A percentile compares a stretch with the other conserved stretches of the same genome.
Evolutionary conservation across 2,113 vertebrate genomes (phyloP).

Genomic region (Cyanoliseus patagonus): DNA sequence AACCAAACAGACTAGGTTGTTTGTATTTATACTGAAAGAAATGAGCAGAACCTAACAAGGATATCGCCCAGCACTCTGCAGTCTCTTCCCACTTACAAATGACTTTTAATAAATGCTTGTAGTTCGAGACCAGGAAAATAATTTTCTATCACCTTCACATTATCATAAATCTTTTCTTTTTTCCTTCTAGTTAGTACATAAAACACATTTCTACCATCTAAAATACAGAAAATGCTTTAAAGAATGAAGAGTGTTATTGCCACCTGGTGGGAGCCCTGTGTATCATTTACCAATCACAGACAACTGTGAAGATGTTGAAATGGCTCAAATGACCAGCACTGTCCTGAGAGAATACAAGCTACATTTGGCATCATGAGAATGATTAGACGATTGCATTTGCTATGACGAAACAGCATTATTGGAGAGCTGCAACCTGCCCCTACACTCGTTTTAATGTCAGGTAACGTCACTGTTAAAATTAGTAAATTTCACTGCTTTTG

Average conservation of each 20-base stretch:
- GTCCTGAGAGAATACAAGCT: neutral
- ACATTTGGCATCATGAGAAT: neutral
- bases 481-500: neutral
- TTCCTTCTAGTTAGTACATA: neutral
- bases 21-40: neutral
- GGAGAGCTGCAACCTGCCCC: neutral
- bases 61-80: neutral
- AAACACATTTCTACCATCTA: neutral
- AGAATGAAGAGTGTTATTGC: neutral
- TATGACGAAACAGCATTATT: neutral
- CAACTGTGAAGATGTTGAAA: neutral
- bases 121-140: neutral
- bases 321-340: neutral
- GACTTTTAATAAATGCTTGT: neutral
- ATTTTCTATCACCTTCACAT: neutral
- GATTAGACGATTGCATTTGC: neutral
- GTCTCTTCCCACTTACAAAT: neutral
- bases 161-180: neutral
- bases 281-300: neutral
- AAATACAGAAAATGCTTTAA: neutral
- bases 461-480: neutral
- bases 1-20: neutral
- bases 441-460: neutral
- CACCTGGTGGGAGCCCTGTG: slow-evolving; percentile 19
- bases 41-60: neutral